These are phyloP conservation scores for Coregonus suidteri DNA, from an alignment of 2,797 vertebrate species.

Conservation along the genomic window DNA sequence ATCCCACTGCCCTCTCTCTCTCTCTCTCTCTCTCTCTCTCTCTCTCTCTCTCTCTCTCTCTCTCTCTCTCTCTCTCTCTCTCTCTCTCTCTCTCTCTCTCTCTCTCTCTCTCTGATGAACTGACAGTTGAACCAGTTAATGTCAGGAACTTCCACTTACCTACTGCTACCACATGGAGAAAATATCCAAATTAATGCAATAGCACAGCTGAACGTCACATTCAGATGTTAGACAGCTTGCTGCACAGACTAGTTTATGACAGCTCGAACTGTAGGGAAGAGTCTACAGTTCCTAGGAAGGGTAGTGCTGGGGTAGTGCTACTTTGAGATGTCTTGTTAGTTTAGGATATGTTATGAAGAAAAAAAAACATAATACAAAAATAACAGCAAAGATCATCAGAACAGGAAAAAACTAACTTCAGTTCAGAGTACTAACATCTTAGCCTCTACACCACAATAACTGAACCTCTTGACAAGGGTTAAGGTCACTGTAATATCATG, in stretches of 20 bases:
- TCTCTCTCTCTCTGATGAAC: constrained; percentile 12
- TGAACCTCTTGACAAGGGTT: background rate
- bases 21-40: background rate
- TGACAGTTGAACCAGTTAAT: constrained; percentile 16
- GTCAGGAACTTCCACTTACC: constrained; percentile 64
- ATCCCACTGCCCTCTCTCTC: constrained; percentile 26
- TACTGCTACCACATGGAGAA: constrained; percentile 48
- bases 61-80: too few relatives aligned
- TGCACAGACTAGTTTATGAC: background rate
- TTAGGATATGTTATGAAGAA: too few relatives aligned
- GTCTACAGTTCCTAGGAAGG: background rate
- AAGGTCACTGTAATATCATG: background rate
- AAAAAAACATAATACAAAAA: too few relatives aligned
- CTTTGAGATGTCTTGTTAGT: too few relatives aligned
- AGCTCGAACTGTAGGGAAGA: background rate
- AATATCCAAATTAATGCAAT: constrained; percentile 55
- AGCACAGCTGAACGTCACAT: constrained; percentile 4
- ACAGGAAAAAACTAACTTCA: too few relatives aligned
- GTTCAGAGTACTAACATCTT: background rate
- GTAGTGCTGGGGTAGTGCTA: background rate
- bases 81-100: background rate
- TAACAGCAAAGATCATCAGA: too few relatives aligned
- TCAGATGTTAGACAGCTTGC: background rate
- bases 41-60: too few relatives aligned
- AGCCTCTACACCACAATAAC: background rate